Evolutionary conservation across 2,113 vertebrate species (phyloP).

Genomic region (Bubo scandiacus): DNA sequence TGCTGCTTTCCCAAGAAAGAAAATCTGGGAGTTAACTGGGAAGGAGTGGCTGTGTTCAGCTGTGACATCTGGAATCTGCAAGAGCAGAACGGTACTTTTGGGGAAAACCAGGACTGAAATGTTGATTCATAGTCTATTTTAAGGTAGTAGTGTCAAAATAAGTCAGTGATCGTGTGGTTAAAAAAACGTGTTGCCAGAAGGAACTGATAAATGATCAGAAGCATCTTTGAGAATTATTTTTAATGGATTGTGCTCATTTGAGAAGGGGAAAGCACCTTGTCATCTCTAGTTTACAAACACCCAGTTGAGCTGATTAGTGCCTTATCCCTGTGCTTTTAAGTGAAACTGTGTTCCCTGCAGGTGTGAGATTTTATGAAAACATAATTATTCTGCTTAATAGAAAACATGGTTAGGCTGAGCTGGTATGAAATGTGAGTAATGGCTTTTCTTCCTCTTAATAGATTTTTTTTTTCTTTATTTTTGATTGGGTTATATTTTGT

Average conservation of each 20-base stretch:
- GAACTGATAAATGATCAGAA: neutral
- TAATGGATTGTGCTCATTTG: neutral
- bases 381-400: neutral
- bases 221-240: neutral
- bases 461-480: neutral
- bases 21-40: neutral
- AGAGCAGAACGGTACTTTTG: neutral
- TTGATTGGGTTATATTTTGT: neutral
- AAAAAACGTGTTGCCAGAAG: neutral
- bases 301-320: neutral
- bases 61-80: neutral
- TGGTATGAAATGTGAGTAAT: neutral
- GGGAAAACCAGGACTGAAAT: neutral
- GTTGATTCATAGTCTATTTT: neutral
- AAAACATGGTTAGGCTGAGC: neutral
- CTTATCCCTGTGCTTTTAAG: neutral
- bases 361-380: neutral
- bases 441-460: neutral
- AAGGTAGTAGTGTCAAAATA: neutral
- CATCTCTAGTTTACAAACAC: neutral
- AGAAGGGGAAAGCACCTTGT: neutral
- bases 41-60: neutral
- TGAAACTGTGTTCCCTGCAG: neutral
- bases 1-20: neutral
- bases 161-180: neutral